Evolutionary conservation across 2,797 vertebrate genomes (phyloP), one percentile per base, ranked within the genome.

Genomic region (Phataginus tricuspis): DNA sequence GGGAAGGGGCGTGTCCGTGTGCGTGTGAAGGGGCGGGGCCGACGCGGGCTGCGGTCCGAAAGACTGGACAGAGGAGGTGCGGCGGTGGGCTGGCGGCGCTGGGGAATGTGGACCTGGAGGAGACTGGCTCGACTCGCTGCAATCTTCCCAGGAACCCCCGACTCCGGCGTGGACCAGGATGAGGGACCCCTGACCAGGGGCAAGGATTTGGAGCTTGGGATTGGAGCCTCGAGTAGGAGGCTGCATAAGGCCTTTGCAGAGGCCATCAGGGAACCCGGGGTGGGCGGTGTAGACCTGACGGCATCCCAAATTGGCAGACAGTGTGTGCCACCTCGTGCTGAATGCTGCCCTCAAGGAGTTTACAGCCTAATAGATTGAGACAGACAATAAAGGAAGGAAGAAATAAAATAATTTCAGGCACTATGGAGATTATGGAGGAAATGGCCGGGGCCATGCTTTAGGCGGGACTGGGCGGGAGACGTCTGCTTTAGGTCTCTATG

Each of bases 1-100:
- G 96, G 94, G 95, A 77, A 97, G 97, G 97, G 97, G 97, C 74
- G 97, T 96, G 94, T 80, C 83, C 19, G 7, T 18, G 59, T 45
- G 85, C 68, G 83, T 75, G 96, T 69, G 92, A 95, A 85, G 96
- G 94, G 97, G 97, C 95, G 93, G 97, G 91, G 49, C 95, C 45
- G 23, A 69, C 53, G 61, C 68, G 37, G 78, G 34, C 69, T 7
- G 86, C 19, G 9, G 78, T 15, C 68, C 5, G 15, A 55, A 74
- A 34, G 92, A 95, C 55, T 2, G 2, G 61, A 86, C 10, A 27
- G 57, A 11, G 1, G 49, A 31, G 51, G 42, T 31, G 37, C 61
- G 57, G 66, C 12, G 7, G 51, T 69, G 63, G 66, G 49, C 80
- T 10, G 42, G 85, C 12, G 2, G 55, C 61, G 51, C 45, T 51